Conservation (phyloP, 2,888 invertebrate species). For the Gryllus longicercus region DNA sequence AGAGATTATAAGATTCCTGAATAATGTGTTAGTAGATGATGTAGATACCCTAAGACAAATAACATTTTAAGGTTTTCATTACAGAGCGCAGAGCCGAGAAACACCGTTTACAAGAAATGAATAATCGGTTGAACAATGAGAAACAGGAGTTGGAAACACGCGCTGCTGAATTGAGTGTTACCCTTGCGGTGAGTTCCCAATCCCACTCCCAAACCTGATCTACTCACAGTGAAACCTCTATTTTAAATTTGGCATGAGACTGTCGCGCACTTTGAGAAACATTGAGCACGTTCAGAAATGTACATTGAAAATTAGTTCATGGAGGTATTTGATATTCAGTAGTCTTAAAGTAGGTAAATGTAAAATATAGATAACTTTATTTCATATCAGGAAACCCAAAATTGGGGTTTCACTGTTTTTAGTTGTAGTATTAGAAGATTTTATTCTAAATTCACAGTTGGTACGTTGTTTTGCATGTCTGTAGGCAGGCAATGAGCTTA, state of each 20-base stretch:
- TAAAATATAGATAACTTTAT: background rate
- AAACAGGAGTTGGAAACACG: slow-evolving; percentile 47
- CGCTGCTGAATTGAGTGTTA: slow-evolving; percentile 46
- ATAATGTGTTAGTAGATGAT: background rate
- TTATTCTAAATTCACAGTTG: background rate
- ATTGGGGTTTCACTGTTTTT: slow-evolving; percentile 1
- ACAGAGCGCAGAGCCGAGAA: slow-evolving; percentile 49
- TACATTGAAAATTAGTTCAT: no score
- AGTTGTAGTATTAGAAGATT: background rate
- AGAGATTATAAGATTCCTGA: no score
- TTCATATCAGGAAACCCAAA: background rate
- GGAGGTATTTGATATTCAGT: no score
- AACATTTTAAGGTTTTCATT: slow-evolving; percentile 36
- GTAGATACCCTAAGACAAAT: background rate
- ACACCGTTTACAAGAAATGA: slow-evolving; percentile 46
- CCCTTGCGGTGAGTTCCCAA: slow-evolving; percentile 27
- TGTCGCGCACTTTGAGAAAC: no score
- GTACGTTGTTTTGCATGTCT: no score
- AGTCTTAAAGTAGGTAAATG: background rate
- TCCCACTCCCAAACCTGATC: background rate
- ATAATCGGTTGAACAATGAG: slow-evolving; percentile 46
- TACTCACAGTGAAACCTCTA: background rate
- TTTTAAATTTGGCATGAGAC: background rate
- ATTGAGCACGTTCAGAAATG: no score
- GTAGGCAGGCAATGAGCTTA: no score